Conservation (phyloP, 1,140 invertebrate species). For the Habropoda laboriosa region DNA sequence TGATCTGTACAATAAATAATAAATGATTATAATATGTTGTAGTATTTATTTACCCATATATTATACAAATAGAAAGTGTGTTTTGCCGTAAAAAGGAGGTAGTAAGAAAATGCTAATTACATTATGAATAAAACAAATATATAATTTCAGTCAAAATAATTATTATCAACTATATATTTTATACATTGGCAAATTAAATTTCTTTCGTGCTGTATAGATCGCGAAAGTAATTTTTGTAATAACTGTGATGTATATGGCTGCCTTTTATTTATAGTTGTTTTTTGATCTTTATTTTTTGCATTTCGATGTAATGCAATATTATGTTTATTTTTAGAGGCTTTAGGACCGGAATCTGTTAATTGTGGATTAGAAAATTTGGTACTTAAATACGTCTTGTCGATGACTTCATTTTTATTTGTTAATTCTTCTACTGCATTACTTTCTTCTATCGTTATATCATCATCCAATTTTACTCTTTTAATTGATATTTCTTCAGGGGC, state of each 20-base stretch:
- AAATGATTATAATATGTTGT: slow-evolving; percentile 7
- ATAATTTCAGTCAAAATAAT: slow-evolving; percentile 84
- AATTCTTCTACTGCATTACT: not conserved
- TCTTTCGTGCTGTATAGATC: slow-evolving; percentile 84
- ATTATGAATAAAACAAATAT: not conserved
- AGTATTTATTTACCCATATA: not conserved
- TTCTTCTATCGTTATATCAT: slow-evolving; percentile 10
- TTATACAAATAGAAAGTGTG: not conserved
- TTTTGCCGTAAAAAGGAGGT: not conserved
- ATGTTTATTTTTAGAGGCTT: slow-evolving; percentile 26
- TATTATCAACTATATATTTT: slow-evolving; percentile 86
- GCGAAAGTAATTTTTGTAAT: slow-evolving; percentile 73
- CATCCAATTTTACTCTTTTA: slow-evolving; percentile 66
- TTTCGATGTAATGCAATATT: not conserved
- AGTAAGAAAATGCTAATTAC: not conserved
- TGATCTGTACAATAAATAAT: not conserved
- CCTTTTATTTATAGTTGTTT: slow-evolving; percentile 18
- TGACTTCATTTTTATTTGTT: not conserved
- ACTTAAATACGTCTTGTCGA: not conserved
- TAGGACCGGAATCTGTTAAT: not conserved
- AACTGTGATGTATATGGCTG: slow-evolving; percentile 63
- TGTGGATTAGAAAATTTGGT: not conserved
- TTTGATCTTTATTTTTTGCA: slow-evolving; percentile 7
- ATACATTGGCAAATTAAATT: slow-evolving; percentile 90
- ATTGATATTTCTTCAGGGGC: slow-evolving; percentile 74